Evolutionary conservation across 2,113 vertebrate species (phyloP), one percentile per base, ranked within the genome.

Genomic region (Potamarius usumacintae): DNA sequence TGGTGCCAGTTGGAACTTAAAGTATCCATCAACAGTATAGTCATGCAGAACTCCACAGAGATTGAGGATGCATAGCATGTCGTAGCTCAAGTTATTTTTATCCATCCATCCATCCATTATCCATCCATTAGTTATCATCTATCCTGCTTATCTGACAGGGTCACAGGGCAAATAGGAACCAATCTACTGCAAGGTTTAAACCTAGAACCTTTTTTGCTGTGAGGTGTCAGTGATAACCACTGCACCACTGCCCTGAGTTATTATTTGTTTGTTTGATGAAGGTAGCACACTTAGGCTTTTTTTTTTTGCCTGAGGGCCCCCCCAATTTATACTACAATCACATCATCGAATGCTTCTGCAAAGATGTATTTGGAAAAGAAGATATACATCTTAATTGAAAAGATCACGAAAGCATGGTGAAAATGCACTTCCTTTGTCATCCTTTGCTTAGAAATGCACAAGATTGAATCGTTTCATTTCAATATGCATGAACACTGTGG

Each of bases 11-110:
- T 1, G 82, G 95, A 34, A 92, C 91, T 0, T 60, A 81, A 62
- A 58, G 8, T 20, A 42, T 80, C 57, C 17, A 93, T 96, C 30
- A 90, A 96, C n/a, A 96, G 95, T 34, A 60, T 96, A 0, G 53
- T 92, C 42, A 90, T 91, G 91, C 91, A 94, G 74, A 93, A 90
- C 0, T 18, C 83, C 42, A 85, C 0, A 4, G 92, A 94, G 57
- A 92, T 93, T 87, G 90, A 94, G 65, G 92, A 91, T 55, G 0
- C 93, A 58, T 53, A 93, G 18, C 91, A 93, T 90, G 92, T 94
- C n/a, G 84, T 74, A 78, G 57, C 74, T 34, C 90, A 1, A 50
- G 5, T n/a, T 77, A 77, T 50, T 76, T 72, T 34, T 69, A 42
- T 42, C 42, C 42, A 42, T 42, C 42, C 42, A 42, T 42, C 34